Evolutionary conservation across 2,797 vertebrate genomes (phyloP), one percentile per base, ranked within the genome.

Genomic region (Brachymystax lenok): DNA sequence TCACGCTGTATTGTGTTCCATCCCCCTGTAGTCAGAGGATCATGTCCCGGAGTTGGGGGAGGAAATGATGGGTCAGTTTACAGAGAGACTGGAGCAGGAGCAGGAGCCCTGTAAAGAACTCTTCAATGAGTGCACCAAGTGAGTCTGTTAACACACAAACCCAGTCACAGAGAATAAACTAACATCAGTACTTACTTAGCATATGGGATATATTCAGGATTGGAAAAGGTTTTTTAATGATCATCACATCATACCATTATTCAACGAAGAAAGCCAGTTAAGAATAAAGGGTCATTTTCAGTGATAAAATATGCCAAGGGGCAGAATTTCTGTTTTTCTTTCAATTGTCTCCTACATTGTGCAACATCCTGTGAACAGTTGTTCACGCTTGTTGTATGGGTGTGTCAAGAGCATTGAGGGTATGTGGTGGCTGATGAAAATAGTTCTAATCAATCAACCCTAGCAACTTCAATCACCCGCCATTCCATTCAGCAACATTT

Each of bases 111-210:
- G 94, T 89, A 99, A 99, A 87, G 98, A 99, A 82, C 96, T 99
- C 84, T 99, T 98, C 92, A 96, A 97, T 88, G 96, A 98, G 84
- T 96, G 95, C 79, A 97, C 96, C 90, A 98, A 96, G 98, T 99
- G 91, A 95, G 96, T 28, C 10, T n/a, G 28, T 21, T 30, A 52
- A 1, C 30, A 35, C 16, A 17, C 12, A 1, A 66, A 21, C 50
- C 10, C 63, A 33, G 68, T 63, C 51, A 52, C 61, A 21, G 50
- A 56, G 28, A 63, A 64, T 30, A 27, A 5, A 28, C 19, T 16
- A 19, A 50, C 3, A 24, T 50, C n/a, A 21, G 27, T 74, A 16
- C 30, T 56, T 19, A 56, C 21, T 12, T 8, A 61, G 21, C 59
- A 61, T 24, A 8, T 24, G 73, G 40, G 10, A 66, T 17, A 21